Conservation (phyloP, 2,888 invertebrate species). For the Calliscelio sp. region DNA sequence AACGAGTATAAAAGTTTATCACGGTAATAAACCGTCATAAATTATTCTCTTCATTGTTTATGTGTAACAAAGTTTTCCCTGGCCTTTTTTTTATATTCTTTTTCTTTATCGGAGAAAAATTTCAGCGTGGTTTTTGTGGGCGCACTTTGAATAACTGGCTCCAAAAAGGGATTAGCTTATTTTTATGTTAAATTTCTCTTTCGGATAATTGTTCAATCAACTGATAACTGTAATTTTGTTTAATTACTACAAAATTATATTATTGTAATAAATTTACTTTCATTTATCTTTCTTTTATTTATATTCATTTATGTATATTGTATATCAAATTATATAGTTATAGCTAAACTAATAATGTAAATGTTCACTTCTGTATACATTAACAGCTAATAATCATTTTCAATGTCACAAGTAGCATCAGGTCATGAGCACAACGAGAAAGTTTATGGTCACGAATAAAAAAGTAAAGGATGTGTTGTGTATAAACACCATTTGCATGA, state of each 20-base stretch:
- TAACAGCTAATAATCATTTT: too few species aligned
- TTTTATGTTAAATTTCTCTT: not conserved
- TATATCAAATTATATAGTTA: too few species aligned
- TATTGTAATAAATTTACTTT: too few species aligned
- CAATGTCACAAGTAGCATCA: constrained; percentile 32
- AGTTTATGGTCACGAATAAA: constrained; percentile 37
- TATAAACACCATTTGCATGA: constrained; percentile 39
- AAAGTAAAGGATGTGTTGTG: constrained; percentile 35
- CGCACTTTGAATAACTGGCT: too few species aligned
- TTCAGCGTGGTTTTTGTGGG: too few species aligned
- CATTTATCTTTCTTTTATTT: too few species aligned
- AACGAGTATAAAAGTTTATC: not conserved
- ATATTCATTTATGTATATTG: too few species aligned
- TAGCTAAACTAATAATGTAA: too few species aligned
- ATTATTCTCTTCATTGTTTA: constrained; percentile 4
- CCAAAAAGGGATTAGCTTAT: not conserved
- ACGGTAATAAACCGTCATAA: not conserved
- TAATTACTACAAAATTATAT: too few species aligned
- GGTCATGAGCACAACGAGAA: constrained; percentile 26
- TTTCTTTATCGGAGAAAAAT: not conserved
- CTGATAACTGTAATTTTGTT: too few species aligned
- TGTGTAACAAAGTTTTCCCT: not conserved
- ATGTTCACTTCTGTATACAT: too few species aligned
- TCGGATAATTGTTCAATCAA: too few species aligned
- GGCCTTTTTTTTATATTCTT: not conserved